phyloP scores from a whole-genome alignment of 1,140 invertebrate species.

The Temnothorax nylanderi region DNA sequence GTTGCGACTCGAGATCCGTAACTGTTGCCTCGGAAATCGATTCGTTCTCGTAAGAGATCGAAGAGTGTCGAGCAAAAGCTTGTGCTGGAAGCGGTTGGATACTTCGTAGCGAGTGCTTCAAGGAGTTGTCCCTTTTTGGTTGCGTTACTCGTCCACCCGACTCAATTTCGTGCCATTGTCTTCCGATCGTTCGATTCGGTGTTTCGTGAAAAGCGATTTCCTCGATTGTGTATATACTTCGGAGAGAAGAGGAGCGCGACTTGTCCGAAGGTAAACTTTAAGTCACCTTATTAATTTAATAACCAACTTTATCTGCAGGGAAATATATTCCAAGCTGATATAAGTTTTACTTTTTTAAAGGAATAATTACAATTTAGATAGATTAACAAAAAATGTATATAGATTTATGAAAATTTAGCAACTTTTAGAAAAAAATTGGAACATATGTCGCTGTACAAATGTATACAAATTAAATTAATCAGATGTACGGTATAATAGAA shows the following conservation, averaged over 20 bases:
- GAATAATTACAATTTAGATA: neutral
- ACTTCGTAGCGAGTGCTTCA: conserved; percentile 36
- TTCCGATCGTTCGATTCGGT: conserved; percentile 27
- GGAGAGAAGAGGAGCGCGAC: conserved; percentile 34
- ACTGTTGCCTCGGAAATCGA: conserved; percentile 22
- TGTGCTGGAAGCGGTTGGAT: conserved; percentile 44
- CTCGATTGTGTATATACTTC: neutral
- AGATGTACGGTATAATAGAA: neutral
- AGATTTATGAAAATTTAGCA: neutral
- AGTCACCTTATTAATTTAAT: conserved; percentile 25
- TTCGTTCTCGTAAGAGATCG: conserved; percentile 35
- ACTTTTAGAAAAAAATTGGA: neutral
- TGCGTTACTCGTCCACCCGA: conserved; percentile 8
- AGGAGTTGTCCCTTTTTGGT: conserved; percentile 13
- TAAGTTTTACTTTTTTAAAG: neutral
- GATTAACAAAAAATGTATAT: neutral
- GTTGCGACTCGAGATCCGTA: conserved; percentile 40
- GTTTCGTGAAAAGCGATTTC: conserved; percentile 58
- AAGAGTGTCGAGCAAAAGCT: conserved; percentile 38
- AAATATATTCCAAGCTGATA: neutral
- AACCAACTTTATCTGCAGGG: neutral
- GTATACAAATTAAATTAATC: neutral
- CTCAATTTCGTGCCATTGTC: conserved; percentile 63
- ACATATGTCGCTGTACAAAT: neutral
- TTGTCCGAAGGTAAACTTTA: conserved; percentile 52